These are phyloP conservation scores for Neodiprion pinetum DNA, from an alignment of 1,140 invertebrate genomes.

Conservation along the genomic window DNA sequence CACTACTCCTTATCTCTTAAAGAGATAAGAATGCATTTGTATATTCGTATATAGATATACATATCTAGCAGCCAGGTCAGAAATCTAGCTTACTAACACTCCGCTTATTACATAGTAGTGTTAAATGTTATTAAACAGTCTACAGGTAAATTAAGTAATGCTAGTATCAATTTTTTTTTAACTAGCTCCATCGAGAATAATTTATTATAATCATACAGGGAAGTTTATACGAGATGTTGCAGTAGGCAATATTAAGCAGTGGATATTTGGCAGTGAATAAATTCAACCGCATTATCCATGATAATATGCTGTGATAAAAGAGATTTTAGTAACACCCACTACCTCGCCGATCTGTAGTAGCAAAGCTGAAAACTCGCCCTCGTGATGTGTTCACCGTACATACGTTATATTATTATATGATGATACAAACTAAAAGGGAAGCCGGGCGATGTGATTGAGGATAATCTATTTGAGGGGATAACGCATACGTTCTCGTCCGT, in stretches of 20 bases:
- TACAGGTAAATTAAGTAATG: too few relatives aligned
- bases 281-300: too few relatives aligned
- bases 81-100: neutral
- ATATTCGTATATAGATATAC: too few relatives aligned
- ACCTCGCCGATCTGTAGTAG: too few relatives aligned
- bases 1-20: neutral
- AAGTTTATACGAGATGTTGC: neutral
- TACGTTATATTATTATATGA: neutral
- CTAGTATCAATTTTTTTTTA: neutral
- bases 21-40: too few relatives aligned
- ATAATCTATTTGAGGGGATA: constrained; percentile 2
- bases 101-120: neutral
- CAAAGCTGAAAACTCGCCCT: too few relatives aligned
- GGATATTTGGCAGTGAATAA: neutral
- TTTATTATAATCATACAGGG: too few relatives aligned
- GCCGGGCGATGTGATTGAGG: neutral
- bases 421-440: neutral
- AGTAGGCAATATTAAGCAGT: neutral
- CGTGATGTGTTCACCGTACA: neutral
- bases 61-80: neutral
- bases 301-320: too few relatives aligned
- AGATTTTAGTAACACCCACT: too few relatives aligned
- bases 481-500: neutral
- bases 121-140: neutral
- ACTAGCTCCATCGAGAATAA: neutral